Percentiles rank a stretch among this genome's conserved stretches.
These are phyloP conservation scores for Gerris buenoi DNA, from an alignment of 1,140 invertebrate genomes.

Conservation along the genomic window DNA sequence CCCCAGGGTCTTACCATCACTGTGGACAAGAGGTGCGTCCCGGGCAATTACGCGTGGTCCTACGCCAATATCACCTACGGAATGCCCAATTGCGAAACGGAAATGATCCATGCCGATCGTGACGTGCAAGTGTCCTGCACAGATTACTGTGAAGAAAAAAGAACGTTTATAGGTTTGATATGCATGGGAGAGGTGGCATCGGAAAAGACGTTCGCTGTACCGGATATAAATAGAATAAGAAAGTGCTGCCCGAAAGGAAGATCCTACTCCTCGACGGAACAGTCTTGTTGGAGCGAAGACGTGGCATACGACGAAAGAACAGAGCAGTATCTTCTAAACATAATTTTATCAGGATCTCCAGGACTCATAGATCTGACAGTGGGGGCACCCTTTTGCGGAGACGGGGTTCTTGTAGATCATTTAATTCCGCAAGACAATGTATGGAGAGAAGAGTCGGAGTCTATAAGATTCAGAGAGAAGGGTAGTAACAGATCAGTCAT, in stretches of 20 bases:
- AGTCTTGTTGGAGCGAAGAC: constrained; percentile 11
- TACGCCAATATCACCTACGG: not conserved
- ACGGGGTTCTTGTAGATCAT: constrained; percentile 12
- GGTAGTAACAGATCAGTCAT: constrained; percentile 1
- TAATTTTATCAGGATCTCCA: constrained; percentile 3
- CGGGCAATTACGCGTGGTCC: not conserved
- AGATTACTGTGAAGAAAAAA: not conserved
- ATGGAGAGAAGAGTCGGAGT: constrained; percentile 15
- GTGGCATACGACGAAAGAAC: constrained; percentile 1
- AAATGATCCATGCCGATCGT: not conserved
- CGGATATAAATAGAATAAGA: constrained; percentile 11
- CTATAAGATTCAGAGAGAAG: constrained; percentile 3
- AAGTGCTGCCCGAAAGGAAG: constrained; percentile 15
- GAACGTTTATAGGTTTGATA: not conserved
- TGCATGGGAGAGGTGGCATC: not conserved
- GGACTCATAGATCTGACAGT: constrained; percentile 12
- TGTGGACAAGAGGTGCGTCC: not conserved
- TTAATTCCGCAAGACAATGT: constrained; percentile 13
- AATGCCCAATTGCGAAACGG: not conserved
- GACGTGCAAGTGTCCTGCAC: not conserved
- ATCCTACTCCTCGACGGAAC: constrained; percentile 9
- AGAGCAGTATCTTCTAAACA: constrained; percentile 8
- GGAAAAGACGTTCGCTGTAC: not conserved
- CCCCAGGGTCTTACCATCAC: not conserved
- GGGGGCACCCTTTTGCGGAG: constrained; percentile 10